Percentiles rank a stretch among this genome's conserved stretches.
These are phyloP conservation scores for Rhynchopsitta pachyrhyncha DNA, from an alignment of 2,113 vertebrate genomes.

Conservation along the genomic window DNA sequence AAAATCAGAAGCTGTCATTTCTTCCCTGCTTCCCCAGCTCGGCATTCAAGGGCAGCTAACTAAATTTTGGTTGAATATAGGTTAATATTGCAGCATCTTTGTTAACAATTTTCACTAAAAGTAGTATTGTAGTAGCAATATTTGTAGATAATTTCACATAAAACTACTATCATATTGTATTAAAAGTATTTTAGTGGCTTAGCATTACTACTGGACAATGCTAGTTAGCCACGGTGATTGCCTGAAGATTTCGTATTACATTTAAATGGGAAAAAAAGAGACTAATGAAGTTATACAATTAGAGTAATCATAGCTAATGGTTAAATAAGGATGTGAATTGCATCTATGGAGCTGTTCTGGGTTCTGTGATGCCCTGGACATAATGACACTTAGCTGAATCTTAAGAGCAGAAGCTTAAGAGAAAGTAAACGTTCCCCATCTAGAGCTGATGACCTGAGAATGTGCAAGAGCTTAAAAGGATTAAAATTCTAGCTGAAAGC, in stretches of 20 bases:
- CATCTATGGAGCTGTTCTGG: neutral
- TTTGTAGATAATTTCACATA: neutral
- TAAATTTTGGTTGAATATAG: neutral
- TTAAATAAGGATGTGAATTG: conserved; percentile 21
- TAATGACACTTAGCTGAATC: neutral
- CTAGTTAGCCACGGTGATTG: neutral
- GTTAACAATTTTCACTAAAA: neutral
- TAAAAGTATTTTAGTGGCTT: neutral
- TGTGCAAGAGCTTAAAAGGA: neutral
- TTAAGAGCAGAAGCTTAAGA: neutral
- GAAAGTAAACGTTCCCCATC: neutral
- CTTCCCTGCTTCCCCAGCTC: neutral
- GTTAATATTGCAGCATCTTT: neutral
- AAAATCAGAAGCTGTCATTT: neutral
- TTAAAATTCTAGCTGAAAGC: neutral
- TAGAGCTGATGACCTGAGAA: neutral
- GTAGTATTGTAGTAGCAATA: neutral
- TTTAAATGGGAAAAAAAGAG: conserved; percentile 9
- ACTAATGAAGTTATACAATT: neutral
- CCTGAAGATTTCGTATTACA: neutral
- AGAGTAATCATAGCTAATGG: neutral
- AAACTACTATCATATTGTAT: neutral
- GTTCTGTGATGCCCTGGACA: neutral
- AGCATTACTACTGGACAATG: neutral
- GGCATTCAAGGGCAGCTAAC: fast-evolving